Percentiles rank a stretch among this genome's conserved stretches.
Conservation (phyloP, 2,113 vertebrate genomes). For the Rhadina sibilatrix region DNA sequence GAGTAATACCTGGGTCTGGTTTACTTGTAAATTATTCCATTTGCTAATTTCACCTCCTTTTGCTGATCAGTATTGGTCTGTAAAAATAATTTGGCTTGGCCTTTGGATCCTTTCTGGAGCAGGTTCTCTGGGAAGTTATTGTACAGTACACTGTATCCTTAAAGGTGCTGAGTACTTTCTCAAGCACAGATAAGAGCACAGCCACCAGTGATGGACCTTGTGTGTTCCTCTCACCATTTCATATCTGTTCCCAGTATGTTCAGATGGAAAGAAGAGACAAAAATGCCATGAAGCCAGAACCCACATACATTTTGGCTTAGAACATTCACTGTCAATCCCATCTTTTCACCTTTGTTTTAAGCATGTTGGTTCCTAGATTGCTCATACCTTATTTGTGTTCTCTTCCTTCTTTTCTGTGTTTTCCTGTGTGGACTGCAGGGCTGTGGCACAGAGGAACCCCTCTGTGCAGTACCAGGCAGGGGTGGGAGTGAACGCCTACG, state of each 20-base stretch:
- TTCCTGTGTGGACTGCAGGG: slow-evolving; percentile 52
- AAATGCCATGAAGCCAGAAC: background rate
- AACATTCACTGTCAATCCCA: background rate
- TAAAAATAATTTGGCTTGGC: background rate
- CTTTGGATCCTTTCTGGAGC: background rate
- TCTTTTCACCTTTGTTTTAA: background rate
- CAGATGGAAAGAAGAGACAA: background rate
- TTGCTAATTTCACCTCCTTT: background rate
- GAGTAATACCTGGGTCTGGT: background rate
- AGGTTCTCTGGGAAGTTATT: background rate
- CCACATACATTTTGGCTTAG: background rate
- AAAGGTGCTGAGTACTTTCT: background rate
- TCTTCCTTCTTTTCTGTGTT: background rate
- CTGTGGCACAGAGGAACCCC: slow-evolving; percentile 76
- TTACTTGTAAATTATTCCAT: background rate
- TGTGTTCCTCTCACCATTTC: background rate
- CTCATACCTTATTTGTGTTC: rapidly evolving
- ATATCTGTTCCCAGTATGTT: background rate
- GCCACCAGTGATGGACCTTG: background rate
- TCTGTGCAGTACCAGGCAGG: slow-evolving; percentile 73
- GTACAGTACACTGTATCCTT: background rate
- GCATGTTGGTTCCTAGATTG: background rate
- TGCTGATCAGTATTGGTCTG: background rate
- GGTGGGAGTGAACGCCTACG: slow-evolving; percentile 84
- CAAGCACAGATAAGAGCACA: background rate